Evolutionary conservation across 2,888 invertebrate genomes (phyloP), one percentile per base, ranked within the genome.

Genomic region (Agriopis leucophaearia): DNA sequence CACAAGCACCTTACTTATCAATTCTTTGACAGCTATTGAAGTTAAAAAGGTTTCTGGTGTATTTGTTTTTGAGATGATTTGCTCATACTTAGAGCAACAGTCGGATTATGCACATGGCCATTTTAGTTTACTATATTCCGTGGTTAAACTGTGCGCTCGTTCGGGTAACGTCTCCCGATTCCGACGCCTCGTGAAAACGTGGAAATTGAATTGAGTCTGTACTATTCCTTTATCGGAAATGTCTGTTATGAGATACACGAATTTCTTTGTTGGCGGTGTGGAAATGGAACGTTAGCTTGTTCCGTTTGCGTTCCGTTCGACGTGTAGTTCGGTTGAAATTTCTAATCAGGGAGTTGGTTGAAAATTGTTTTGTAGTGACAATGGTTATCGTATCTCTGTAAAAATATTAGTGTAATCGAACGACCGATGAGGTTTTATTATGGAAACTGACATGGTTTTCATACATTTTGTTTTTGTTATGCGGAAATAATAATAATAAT

Each of bases 181-280:
- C 63, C 70, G 66, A 72, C 69, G 70, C 68, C 71, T 66, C 71
- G 67, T 70, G 77, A 78, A 80, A 83, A 83, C 81, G 78, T 79
- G 84, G 81, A 88, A 88, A 88, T 88, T 87, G 85, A 86, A 88
- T 88, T 78, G 81, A 81, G 80, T 82, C 76, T 76, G 74, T 72
- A 77, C 75, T 72, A 78, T 83, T 80, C 76, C 74, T 81, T 79
- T 82, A 80, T 81, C 77, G 78, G 81, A 84, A 82, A 81, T 80
- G 74, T 80, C 75, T 80, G 74, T 79, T 78, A 75, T 76, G 75
- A 78, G 74, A 78, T 77, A 78, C 74, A 76, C 73, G 75, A 75
- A 75, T 74, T 78, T 78, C 74, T 76, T 76, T 78, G 75, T 78
- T 69, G 70, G 70, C 54, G 59, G 60, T 40, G 62, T 71, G 72